Evolutionary conservation across 2,888 invertebrate species (phyloP).

Genomic region (Lamellibrachia satsuma): DNA sequence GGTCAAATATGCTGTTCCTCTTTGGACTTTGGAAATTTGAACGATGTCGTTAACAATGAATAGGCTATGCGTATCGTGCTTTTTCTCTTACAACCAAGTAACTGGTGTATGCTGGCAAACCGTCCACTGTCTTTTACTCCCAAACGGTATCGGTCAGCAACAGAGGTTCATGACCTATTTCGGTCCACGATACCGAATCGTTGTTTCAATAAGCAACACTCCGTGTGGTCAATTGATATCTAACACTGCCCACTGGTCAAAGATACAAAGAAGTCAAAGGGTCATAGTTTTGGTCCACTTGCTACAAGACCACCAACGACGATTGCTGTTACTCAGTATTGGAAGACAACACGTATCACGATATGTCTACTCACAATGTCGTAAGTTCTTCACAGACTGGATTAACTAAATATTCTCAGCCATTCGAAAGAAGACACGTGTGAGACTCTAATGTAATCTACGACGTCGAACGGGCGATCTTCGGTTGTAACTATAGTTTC

Average conservation of each 20-base stretch:
- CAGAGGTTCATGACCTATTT: not conserved
- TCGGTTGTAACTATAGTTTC: constrained; percentile 1
- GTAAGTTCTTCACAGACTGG: not conserved
- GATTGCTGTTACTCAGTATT: not conserved
- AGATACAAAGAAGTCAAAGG: not conserved
- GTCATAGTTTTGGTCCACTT: not conserved
- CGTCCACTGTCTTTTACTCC: not conserved
- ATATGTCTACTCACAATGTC: not conserved
- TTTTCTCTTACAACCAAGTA: not conserved
- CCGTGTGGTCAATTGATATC: not conserved
- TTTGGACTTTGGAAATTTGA: not conserved
- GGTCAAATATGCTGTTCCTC: not conserved
- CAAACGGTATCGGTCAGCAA: not conserved
- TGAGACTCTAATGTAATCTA: not conserved
- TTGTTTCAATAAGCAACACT: constrained; percentile 17
- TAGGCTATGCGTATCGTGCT: not conserved
- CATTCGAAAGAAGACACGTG: constrained; percentile 1
- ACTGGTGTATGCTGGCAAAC: not conserved
- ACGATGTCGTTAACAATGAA: not conserved
- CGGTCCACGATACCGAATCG: not conserved
- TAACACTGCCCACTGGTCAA: not conserved
- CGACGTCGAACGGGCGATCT: not conserved
- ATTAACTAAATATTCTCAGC: not conserved
- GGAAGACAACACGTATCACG: not conserved
- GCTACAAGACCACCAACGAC: not conserved